Base-by-base conservation (phyloP, 1,140 invertebrate genomes). In the Zaprionus capensis region DNA sequence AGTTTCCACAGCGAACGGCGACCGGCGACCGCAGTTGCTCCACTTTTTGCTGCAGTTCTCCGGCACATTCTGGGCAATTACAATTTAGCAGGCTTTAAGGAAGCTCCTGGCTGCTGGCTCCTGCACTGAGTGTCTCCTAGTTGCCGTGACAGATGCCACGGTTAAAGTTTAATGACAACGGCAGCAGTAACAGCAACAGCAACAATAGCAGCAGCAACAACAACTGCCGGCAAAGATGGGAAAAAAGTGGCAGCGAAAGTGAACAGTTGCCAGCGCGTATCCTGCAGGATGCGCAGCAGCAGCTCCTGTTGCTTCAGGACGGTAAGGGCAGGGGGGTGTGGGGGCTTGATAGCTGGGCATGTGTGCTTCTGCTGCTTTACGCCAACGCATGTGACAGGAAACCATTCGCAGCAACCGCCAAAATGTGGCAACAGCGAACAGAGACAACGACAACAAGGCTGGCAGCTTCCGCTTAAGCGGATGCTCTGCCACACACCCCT, bases 31-130 rank as follows among this genome's bases (percentile, higher is more conserved):
- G 67, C 79, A 76, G 61, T 85, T 79, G 71, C 55, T 76, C 61
- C 65, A 76, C 28, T 20, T 79, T 83, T 73, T 57, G 58, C 61
- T 70, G 12, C 57, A 20, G 17, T 15, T 59, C 34, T 55, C 15
- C 22, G 15, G 22, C 20, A 20, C 22, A 55, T 66, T 67, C 64
- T 58, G 20, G 80, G 81, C 84, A 90, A 88, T 88, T 88, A 88
- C 84, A 87, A 90, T 88, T 88, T 90, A 90, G 85, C 81, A 55
- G 75, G 81, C 84, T 88, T 88, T 88, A 88, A 88, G 59, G 67
- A 58, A 72, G 49, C 74, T 74, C 20, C 69, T 51, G 56, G 22
- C 65, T 61, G 34, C 65, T 69, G 49, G 41, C 58, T 46, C 38
- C 66, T 73, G 57, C 5, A 5, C 44, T 38, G 53, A 22, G 38